Base-by-base conservation (phyloP, 2,797 vertebrate species). In the Trematomus bernacchii region DNA sequence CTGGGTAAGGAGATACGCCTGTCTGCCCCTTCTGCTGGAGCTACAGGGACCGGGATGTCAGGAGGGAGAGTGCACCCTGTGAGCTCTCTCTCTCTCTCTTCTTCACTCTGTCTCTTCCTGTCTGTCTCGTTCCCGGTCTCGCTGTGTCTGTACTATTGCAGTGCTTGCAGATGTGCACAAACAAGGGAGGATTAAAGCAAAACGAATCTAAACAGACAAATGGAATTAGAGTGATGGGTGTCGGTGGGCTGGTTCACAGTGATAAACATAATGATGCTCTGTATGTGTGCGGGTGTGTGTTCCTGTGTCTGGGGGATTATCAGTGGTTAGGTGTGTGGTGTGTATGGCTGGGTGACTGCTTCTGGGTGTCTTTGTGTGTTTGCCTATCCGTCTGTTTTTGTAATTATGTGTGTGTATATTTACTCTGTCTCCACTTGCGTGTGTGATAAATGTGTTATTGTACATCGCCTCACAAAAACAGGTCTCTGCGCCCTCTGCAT, bases 201-300 rank as follows among this genome's bases (percentile, higher is more conserved):
- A 95, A 94, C 91, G 84, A 95, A 95, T 95, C 94, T 94, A 94
- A 95, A 95, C 94, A 95, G 94, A 95, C 93, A 95, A 95, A 95
- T 91, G 92, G 94, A 95, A 96, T 96, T 95, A 95, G 93, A 95
- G 91, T 94, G 94, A 95, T 94, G 94, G 94, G 93, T 95, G 93
- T 95, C 93, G 93, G 92, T 92, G 92, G 93, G 93, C 94, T 95
- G 95, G 93, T 93, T 92, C 90, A 89, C 89, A 91, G 93, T 95
- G 94, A 95, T 95, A 95, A 95, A 95, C 93, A 94, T 92, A 92
- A 94, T 94, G 94, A 94, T 88, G 93, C 89, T 91, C 86, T 85
- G 90, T 91, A 65, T 89, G 86, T 92, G 85, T 91, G 82, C 82
- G 80, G 79, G 85, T 74, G 80, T 81, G 85, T 81, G 88, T 87